Evolutionary conservation across 37 sponge, comb jelly and placozoan genomes (phyloP), one percentile per base, ranked within the genome.

Genomic region (Tethya wilhelma): DNA sequence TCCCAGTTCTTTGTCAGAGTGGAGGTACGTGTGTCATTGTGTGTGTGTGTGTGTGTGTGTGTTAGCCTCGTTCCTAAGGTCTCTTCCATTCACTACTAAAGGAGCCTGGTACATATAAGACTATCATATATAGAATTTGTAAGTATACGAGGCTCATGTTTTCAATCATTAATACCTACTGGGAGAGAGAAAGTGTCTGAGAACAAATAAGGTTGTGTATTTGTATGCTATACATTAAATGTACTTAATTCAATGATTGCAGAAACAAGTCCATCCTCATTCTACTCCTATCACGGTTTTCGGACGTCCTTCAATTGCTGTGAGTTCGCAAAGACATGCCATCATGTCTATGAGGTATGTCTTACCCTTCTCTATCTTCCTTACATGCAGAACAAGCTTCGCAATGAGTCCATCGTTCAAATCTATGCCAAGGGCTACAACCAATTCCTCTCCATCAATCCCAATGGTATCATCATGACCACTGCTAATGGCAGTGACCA

Each of bases 1-100:
- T 8, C 82, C 32, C 83, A 91, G 79, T 91, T 91, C 84, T 91
- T 78, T 38, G 75, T 91, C 62, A 59, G 91, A 33, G 62, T 90
- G 23, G 34, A 58, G 44, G 90, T 90, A 75, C 12, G 34, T 34
- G 37, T n/a, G n/a, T n/a, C n/a, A n/a, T n/a, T n/a, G n/a, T n/a
- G n/a, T n/a, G n/a, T n/a, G n/a, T n/a, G n/a, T n/a, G n/a, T n/a
- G n/a, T n/a, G n/a, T n/a, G n/a, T n/a, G n/a, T n/a, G n/a, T n/a
- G n/a, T n/a, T n/a, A n/a, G n/a, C n/a, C n/a, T n/a, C n/a, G n/a
- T n/a, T n/a, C n/a, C n/a, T n/a, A n/a, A n/a, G n/a, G n/a, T n/a
- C n/a, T n/a, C n/a, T n/a, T n/a, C n/a, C n/a, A n/a, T n/a, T n/a
- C n/a, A n/a, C n/a, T n/a, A n/a, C n/a, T n/a, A n/a, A n/a, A n/a